Conservation (phyloP, 2,888 invertebrate species). For the Macaria notata region DNA sequence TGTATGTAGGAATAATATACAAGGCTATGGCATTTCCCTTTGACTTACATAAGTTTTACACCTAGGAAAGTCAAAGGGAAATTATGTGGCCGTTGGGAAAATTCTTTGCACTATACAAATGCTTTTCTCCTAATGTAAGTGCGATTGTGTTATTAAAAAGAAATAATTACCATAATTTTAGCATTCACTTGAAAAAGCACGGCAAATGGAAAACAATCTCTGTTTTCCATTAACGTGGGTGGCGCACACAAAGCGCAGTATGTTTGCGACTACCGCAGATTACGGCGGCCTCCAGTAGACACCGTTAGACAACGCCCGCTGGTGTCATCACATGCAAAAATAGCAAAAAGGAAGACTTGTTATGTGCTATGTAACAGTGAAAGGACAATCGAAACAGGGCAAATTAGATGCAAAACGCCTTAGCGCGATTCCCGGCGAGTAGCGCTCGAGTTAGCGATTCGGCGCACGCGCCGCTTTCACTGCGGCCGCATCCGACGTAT, state of each 20-base stretch:
- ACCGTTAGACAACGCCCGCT: conserved; percentile 11
- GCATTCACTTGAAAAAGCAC: too few species aligned
- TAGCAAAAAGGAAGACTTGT: conserved; percentile 21
- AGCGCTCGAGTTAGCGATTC: conserved; percentile 59
- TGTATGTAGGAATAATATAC: neutral
- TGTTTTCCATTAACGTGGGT: too few species aligned
- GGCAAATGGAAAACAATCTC: too few species aligned
- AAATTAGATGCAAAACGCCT: conserved; percentile 71
- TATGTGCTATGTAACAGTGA: conserved; percentile 58
- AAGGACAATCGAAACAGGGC: conserved; percentile 65
- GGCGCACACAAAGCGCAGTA: conserved; percentile 9
- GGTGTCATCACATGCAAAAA: conserved; percentile 17
- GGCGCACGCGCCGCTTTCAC: conserved; percentile 73
- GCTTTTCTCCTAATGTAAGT: too few species aligned
- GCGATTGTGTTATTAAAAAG: too few species aligned
- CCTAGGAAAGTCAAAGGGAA: too few species aligned
- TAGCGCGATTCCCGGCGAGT: conserved; percentile 72
- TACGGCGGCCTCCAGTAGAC: conserved; percentile 21
- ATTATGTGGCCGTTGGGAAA: too few species aligned
- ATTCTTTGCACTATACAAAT: too few species aligned
- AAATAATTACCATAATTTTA: too few species aligned
- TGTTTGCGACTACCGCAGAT: conserved; percentile 21
- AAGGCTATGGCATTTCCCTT: neutral
- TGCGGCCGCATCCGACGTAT: conserved; percentile 57
- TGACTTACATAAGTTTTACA: too few species aligned